Conservation (phyloP, 2,888 invertebrate species). For the Calameuta idolon region DNA sequence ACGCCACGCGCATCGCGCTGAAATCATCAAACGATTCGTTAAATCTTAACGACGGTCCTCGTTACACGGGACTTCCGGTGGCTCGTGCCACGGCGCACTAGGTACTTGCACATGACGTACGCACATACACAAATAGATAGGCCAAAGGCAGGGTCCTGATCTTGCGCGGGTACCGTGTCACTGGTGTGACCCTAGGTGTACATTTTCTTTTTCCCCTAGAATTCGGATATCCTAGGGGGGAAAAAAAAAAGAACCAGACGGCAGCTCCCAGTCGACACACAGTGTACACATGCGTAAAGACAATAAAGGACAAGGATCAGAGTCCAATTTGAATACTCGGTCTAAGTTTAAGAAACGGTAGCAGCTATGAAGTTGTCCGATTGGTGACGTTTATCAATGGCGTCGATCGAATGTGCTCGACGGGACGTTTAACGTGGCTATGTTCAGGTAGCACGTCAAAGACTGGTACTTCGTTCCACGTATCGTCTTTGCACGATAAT, state of each 20-base stretch:
- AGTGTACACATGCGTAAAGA: background rate
- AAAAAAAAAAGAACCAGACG: background rate
- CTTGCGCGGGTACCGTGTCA: background rate
- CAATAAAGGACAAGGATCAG: background rate
- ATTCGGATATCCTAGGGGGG: background rate
- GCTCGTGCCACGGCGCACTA: background rate
- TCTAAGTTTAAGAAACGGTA: background rate
- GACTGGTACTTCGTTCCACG: background rate
- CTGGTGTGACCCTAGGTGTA: background rate
- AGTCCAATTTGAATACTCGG: background rate
- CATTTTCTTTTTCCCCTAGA: background rate
- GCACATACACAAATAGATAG: background rate
- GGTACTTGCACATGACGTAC: background rate
- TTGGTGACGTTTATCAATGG: background rate
- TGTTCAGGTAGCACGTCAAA: background rate
- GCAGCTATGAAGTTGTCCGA: background rate
- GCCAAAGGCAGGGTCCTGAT: too few species aligned
- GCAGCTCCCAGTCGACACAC: background rate
- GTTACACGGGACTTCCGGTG: slow-evolving; percentile 4
- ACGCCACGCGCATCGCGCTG: slow-evolving; percentile 60
- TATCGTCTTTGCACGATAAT: background rate
- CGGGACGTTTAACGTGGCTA: background rate
- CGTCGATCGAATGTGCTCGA: background rate
- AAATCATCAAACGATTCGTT: slow-evolving; percentile 18
- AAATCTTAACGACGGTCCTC: slow-evolving; percentile 3